Percentiles rank a stretch among this genome's conserved stretches.
These are phyloP conservation scores for Falco columbarius DNA, from an alignment of 2,797 vertebrate species.

Conservation along the genomic window DNA sequence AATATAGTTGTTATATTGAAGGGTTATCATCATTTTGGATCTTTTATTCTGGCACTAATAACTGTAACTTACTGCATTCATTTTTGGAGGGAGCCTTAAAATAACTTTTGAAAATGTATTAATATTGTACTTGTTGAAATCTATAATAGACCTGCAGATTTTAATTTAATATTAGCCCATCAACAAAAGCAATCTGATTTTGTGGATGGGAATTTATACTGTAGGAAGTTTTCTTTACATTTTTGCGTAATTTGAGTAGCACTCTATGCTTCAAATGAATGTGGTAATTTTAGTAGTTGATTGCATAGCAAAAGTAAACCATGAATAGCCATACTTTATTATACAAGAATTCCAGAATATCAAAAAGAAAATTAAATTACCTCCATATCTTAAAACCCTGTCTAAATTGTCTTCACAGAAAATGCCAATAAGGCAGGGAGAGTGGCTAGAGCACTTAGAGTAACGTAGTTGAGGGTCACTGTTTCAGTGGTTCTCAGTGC, in stretches of 20 bases:
- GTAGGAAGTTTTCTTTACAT: slow-evolving; percentile 37
- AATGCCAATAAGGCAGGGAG: background rate
- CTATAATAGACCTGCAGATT: slow-evolving; percentile 15
- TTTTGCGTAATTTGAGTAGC: slow-evolving; percentile 14
- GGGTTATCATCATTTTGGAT: slow-evolving; percentile 42
- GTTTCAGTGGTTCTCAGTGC: background rate
- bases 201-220: slow-evolving; percentile 15
- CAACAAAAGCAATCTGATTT: slow-evolving; percentile 53
- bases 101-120: slow-evolving; percentile 46
- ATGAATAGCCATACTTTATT: slow-evolving; percentile 36
- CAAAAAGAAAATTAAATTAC: slow-evolving; percentile 53
- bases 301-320: slow-evolving; percentile 34
- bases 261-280: background rate
- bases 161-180: slow-evolving; percentile 52
- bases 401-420: background rate
- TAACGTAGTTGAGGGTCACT: fast-evolving
- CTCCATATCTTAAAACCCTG: background rate
- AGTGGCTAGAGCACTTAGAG: background rate
- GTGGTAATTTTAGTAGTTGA: slow-evolving; percentile 44
- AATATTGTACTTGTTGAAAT: slow-evolving; percentile 52
- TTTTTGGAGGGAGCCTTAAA: slow-evolving; percentile 45
- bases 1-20: slow-evolving; percentile 64
- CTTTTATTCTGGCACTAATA: slow-evolving; percentile 53
- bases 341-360: slow-evolving; percentile 29
- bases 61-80: slow-evolving; percentile 44